phyloP scores from a whole-genome alignment of 2,797 vertebrate species.

The Falco peregrinus region DNA sequence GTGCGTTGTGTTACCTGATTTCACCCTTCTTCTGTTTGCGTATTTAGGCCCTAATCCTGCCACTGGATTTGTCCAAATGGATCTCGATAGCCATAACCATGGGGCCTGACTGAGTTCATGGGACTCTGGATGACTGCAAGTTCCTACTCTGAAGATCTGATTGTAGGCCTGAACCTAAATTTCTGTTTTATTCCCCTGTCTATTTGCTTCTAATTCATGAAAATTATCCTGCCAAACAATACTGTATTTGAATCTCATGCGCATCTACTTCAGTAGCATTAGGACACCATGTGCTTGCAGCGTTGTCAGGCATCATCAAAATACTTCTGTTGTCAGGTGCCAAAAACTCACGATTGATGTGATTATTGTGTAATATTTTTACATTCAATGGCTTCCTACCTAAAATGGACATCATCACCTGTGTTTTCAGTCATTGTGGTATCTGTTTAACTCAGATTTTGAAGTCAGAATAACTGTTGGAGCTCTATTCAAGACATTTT shows the following conservation, averaged over 20 bases:
- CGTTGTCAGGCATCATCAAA: not conserved
- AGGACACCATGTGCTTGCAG: not conserved
- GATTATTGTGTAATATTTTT: not conserved
- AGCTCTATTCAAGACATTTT: not conserved
- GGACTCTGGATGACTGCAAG: not conserved
- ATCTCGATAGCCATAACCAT: not conserved
- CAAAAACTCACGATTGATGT: not conserved
- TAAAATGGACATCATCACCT: not conserved
- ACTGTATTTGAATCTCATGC: not conserved
- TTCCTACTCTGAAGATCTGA: not conserved
- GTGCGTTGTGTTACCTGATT: not conserved
- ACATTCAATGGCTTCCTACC: not conserved
- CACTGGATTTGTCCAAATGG: not conserved
- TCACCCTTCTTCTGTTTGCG: not conserved
- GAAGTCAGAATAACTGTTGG: not conserved
- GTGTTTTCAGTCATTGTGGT: not conserved
- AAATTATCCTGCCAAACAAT: not conserved
- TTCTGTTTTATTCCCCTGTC: not conserved
- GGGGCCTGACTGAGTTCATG: not conserved
- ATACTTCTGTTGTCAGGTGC: not conserved
- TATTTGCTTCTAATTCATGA: not conserved
- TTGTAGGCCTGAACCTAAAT: conserved; percentile 6
- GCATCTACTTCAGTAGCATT: not conserved
- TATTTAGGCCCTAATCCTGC: not conserved
- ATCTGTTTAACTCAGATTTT: not conserved